Base-by-base conservation (phyloP, 2,797 vertebrate species). In the Crenuchus spilurus region DNA sequence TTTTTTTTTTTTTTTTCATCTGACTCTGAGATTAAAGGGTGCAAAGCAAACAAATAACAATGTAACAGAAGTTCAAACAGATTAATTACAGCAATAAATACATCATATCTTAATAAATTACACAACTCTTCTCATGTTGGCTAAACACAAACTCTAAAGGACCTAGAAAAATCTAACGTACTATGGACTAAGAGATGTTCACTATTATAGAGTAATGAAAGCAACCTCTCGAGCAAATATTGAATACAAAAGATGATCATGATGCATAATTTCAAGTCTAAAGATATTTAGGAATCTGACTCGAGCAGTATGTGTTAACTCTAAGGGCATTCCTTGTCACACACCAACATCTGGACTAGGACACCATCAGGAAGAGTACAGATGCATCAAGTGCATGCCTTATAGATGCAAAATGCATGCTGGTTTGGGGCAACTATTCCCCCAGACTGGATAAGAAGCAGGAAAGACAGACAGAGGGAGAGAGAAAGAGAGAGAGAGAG, bases 331-430 rank as follows among this genome's bases (percentile, higher is more conserved):
- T 88, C 84, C 87, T 89, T 87, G 83, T 88, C 86, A 87, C 83
- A 91, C 89, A 89, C 87, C 90, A 91, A 89, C 62, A 52, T 69
- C 46, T 66, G 24, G 90, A 89, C 86, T 89, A 93, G 90, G 88
- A 92, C 89, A 90, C 85, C 70, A 90, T 79, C 88, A 92, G 72
- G 16, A 62, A 72, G 44, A 48, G 57, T 60, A 79, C 57, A 90
- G 90, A 88, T 86, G 91, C 89, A 89, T 88, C 89, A 90, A 90
- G 88, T 88, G 90, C 90, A 92, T 92, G 90, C 90, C 90, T 33
- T 87, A 86, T 85, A 88, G 86, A 89, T 87, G 90, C 86, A 89
- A 88, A 85, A 89, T 89, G 61, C 81, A 83, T 83, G 81, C 81
- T 83, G 81, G 74, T 77, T 86, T 88, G 87, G 88, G 89, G 90